Conservation (phyloP, 2,888 invertebrate genomes). For the Sipha maydis region DNA sequence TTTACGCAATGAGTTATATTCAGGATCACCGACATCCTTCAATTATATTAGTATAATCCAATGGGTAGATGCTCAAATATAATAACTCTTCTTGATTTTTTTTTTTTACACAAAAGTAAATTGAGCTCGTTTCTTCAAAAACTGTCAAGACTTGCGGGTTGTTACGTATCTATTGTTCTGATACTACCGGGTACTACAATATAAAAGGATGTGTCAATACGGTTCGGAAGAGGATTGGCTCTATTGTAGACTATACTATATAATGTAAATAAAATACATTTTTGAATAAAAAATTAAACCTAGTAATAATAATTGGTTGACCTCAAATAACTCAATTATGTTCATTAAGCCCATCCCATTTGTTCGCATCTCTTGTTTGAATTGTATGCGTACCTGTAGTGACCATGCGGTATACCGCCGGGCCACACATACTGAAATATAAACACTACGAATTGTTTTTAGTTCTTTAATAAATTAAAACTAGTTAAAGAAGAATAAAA, state of each 20-base stretch:
- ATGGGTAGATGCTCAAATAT: constrained; percentile 4
- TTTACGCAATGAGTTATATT: constrained; percentile 8
- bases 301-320: constrained; percentile 44
- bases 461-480: no score
- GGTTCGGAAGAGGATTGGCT: constrained; percentile 59
- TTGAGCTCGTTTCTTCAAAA: constrained; percentile 1
- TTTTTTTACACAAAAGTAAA: not conserved
- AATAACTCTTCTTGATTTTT: not conserved
- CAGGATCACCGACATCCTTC: not conserved
- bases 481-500: no score
- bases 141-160: constrained; percentile 22
- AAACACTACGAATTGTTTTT: not conserved
- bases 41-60: not conserved
- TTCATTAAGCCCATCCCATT: constrained; percentile 50
- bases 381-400: not conserved
- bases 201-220: constrained; percentile 51
- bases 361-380: constrained; percentile 40
- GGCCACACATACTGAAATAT: not conserved
- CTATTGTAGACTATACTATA: constrained; percentile 35
- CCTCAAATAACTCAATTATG: constrained; percentile 58
- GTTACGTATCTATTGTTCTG: constrained; percentile 39
- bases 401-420: not conserved
- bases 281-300: constrained; percentile 40
- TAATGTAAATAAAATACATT: constrained; percentile 39
- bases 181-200: constrained; percentile 38